Percentiles rank a stretch among this genome's conserved stretches.
phyloP scores from a whole-genome alignment of 2,888 invertebrate genomes.

The Cactoblastis cactorum region DNA sequence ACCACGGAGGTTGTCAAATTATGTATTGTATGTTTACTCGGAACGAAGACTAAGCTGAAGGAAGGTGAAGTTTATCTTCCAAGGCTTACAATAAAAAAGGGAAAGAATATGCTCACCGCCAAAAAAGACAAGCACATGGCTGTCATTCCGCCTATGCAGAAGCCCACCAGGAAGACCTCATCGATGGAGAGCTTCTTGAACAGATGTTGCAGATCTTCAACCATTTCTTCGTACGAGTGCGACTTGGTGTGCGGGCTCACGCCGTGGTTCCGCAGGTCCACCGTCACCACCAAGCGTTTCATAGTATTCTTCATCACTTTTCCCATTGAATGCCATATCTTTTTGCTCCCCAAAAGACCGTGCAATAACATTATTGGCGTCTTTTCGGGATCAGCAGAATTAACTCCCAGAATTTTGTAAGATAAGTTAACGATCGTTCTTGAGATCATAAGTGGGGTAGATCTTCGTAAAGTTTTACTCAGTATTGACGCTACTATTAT shows the following conservation, averaged over 20 bases:
- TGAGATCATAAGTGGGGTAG: conserved; percentile 14
- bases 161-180: conserved; percentile 86
- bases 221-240: conserved; percentile 87
- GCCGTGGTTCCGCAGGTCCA: conserved; percentile 98
- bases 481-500: neutral
- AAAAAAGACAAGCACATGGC: conserved; percentile 89
- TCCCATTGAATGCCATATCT: conserved; percentile 90
- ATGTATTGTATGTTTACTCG: no score
- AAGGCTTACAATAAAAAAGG: neutral
- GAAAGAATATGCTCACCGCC: conserved; percentile 62
- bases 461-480: conserved; percentile 8
- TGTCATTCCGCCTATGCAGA: conserved; percentile 95
- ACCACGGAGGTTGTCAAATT: no score
- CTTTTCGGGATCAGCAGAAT: conserved; percentile 27
- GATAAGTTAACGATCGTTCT: conserved; percentile 48
- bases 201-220: conserved; percentile 84
- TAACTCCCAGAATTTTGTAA: conserved; percentile 51
- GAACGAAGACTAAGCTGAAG: no score
- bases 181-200: conserved; percentile 79
- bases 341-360: conserved; percentile 92
- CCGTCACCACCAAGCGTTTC: conserved; percentile 87
- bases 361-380: conserved; percentile 82
- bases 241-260: conserved; percentile 88
- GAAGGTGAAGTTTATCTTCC: neutral
- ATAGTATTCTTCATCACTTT: conserved; percentile 82